Evolutionary conservation across 2,888 invertebrate species (phyloP), one percentile per base, ranked within the genome.

Genomic region (Acleris emargana): DNA sequence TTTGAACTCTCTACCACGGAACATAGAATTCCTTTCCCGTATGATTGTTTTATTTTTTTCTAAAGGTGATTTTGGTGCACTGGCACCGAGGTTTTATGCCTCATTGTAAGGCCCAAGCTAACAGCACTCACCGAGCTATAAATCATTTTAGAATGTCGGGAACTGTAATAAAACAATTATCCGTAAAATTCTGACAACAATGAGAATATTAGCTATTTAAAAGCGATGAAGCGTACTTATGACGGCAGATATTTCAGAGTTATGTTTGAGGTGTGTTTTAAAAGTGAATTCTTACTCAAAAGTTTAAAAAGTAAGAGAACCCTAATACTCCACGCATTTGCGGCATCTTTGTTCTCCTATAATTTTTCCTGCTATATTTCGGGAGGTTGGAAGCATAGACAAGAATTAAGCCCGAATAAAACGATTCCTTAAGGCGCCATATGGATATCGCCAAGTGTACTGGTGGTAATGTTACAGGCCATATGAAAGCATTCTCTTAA

Each of bases 51-150:
- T 71, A 64, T 66, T 66, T 66, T 66, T 66, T 59, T 49, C 25
- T 60, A 64, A 64, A 62, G 68, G 68, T 71, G 74, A 64, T 76
- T 79, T 78, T 73, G 74, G 73, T 70, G 70, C 68, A 69, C 72
- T 69, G 72, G 72, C 72, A 71, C 71, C 69, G 74, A 72, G 73
- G 77, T 78, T 81, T 81, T 80, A 79, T 81, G 78, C 80, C 77
- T 79, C 80, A 80, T 83, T 82, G 80, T 81, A 71, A 73, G 72
- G 76, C 74, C 73, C 60, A 57, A 66, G 60, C 57, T 66, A 61
- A 64, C 64, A 66, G 66, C 66, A 66, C 66, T 66, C 61, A 66
- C 60, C 32, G 57, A 60, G 47, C 28, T 43, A 66, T 66, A 66
- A 66, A 66, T 61, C 66, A 66, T 66, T 61, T 57, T 57, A 66